phyloP scores from a whole-genome alignment of 1,140 invertebrate genomes.

The Mactra quadrangularis region DNA sequence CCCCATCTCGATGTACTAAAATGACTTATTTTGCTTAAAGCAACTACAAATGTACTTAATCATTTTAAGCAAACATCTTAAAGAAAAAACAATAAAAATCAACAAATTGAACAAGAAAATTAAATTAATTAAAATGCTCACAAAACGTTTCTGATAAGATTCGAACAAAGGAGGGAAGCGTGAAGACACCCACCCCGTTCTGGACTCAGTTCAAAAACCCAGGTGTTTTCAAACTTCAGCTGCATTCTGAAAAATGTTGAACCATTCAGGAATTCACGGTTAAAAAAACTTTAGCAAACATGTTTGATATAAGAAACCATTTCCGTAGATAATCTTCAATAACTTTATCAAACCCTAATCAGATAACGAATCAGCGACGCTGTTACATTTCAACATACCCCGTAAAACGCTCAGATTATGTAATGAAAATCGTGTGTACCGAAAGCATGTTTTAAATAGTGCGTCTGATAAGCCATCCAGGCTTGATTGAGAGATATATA shows the following conservation, averaged over 20 bases:
- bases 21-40: too few species aligned
- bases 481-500: constrained; percentile 14
- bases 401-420: constrained; percentile 48
- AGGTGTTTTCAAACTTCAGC: constrained; percentile 29
- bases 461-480: constrained; percentile 9
- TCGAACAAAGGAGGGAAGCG: too few species aligned
- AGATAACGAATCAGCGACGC: constrained; percentile 32
- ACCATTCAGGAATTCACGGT: constrained; percentile 21
- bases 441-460: constrained; percentile 35
- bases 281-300: background rate
- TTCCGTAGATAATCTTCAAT: constrained; percentile 55
- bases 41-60: too few species aligned
- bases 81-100: too few species aligned
- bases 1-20: too few species aligned
- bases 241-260: background rate
- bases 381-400: constrained; percentile 52
- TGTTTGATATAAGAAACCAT: constrained; percentile 23
- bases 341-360: constrained; percentile 41
- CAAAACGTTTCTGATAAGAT: too few species aligned
- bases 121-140: too few species aligned
- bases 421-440: constrained; percentile 55
- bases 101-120: too few species aligned
- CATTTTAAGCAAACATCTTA: too few species aligned
- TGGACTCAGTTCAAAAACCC: background rate
- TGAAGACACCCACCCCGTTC: too few species aligned